Evolutionary conservation across 2,888 invertebrate species (phyloP), one percentile per base, ranked within the genome.

Genomic region (Ennomos erosarius): DNA sequence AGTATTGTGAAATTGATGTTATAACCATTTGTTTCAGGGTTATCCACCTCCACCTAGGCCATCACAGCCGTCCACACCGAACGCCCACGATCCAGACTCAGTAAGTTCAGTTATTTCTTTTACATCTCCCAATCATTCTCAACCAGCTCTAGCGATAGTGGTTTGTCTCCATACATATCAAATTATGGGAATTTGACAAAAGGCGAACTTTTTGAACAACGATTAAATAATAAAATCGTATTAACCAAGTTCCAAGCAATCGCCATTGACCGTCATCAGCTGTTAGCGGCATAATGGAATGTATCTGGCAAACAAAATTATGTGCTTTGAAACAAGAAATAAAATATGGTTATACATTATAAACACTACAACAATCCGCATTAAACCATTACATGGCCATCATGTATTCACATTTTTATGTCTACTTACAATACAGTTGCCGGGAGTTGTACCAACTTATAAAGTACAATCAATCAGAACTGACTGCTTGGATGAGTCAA

Each of bases 1-100:
- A 3, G 26, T 26, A 26, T 26, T 26, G 26, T 26, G 2, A 26
- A 26, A 26, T 5, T 6, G 11, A 10, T 45, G 33, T 48, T 44
- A 34, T 13, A 0, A 26, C 40, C 56, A 10, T 59, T 78, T 68
- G 70, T 79, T 71, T 44, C 93, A 95, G 95, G 94, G 94, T 75
- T 95, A 95, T 84, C 95, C 95, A 73, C 95, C 95, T 71, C 95
- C 95, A 67, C 95, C 93, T 70, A 93, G 96, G 86, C 96, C 95
- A 65, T 94, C 95, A 70, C 95, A 95, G 85, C 94, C 96, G 77
- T 96, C 96, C 79, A 96, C 96, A 69, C 96, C 96, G 69, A 96
- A 96, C 87, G 94, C 96, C 76, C 96, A 96, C 85, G 95, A 95
- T 82, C 96, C 96, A 69, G 96, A 96, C 84, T 94, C 95, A 90